Evolutionary conservation across 2,113 vertebrate genomes (phyloP), one percentile per base, ranked within the genome.

Genomic region (Sander lucioperca): DNA sequence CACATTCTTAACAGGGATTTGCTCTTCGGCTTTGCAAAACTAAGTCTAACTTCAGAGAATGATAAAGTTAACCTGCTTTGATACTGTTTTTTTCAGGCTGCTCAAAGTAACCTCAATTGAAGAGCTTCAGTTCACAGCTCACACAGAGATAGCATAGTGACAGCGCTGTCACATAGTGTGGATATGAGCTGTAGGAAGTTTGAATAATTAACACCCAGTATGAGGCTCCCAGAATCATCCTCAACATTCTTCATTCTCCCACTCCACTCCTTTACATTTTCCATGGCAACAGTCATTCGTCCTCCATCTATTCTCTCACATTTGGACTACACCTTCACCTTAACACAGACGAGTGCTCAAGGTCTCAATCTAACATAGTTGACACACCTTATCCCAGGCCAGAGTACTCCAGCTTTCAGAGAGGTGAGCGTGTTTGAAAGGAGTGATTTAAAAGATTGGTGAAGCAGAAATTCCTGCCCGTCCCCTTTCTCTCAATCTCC

Each of bases 151-250:
- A 79, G 80, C 80, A 79, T 74, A 88, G 89, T 89, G 91, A 88
- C 91, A 84, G 85, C 50, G 71, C 89, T 86, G 92, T 92, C 91
- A 92, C 88, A 89, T 87, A 88, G 76, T 36, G 63, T 92, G 84
- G 85, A 90, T 92, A 77, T 88, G 89, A 93, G 89, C 90, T 91
- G 91, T 91, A 91, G 91, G 91, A 93, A 94, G 88, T 93, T 92
- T 93, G 93, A 94, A 94, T 94, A 94, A 94, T 93, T 93, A 94
- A 94, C 93, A 94, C 89, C 76, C 86, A 89, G 90, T 90, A 81
- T 88, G 89, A 91, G 89, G 86, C 87, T 91, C 79, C 79, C 87
- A 91, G 89, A 93, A 90, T 91, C 88, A 86, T 93, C 89, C 80
- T 90, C 82, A 27, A 88, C 87, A 91, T 92, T 91, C 88, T 89